These are phyloP conservation scores for Pseudococcus longispinus DNA, from an alignment of 2,888 invertebrate species.

Conservation along the genomic window DNA sequence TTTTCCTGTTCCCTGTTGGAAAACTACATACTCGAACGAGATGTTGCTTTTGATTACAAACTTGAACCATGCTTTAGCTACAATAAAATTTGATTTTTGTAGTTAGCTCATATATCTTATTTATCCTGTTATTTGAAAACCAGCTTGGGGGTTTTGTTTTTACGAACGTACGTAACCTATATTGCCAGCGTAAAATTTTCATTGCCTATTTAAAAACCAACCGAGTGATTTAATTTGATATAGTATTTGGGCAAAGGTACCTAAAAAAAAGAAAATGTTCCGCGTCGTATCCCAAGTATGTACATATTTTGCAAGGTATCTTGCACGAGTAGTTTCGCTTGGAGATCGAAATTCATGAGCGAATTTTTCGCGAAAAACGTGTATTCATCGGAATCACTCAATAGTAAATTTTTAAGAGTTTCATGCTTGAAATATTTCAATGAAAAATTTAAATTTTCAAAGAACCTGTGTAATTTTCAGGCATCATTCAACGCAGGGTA, in stretches of 20 bases:
- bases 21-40: not conserved
- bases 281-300: too few species aligned
- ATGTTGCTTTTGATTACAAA: not conserved
- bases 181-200: not conserved
- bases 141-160: not conserved
- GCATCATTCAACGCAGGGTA: not conserved
- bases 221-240: conserved; percentile 6
- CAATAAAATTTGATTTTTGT: not conserved
- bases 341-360: not conserved
- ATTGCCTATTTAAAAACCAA: conserved; percentile 8
- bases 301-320: not conserved
- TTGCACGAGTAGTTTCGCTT: not conserved
- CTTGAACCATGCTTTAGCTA: not conserved
- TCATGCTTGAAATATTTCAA: not conserved
- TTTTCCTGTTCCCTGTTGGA: not conserved
- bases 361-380: not conserved
- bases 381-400: not conserved
- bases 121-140: not conserved
- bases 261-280: not conserved
- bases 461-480: not conserved
- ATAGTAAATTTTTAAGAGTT: not conserved
- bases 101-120: not conserved
- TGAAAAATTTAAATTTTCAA: not conserved
- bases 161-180: not conserved
- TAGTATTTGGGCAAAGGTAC: not conserved